phyloP scores from a whole-genome alignment of 2,113 vertebrate species.

The Dinomys branickii region DNA sequence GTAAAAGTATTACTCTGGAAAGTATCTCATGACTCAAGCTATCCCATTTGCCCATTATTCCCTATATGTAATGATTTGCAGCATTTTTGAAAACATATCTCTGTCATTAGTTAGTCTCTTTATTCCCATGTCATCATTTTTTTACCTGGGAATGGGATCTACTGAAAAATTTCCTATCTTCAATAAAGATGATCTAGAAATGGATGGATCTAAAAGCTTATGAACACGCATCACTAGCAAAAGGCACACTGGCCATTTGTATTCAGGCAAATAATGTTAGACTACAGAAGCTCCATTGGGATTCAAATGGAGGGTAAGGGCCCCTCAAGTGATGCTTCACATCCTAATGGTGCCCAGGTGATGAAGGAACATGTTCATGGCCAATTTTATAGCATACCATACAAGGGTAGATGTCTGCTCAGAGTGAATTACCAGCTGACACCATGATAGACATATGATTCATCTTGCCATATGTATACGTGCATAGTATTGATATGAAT shows the following conservation, averaged over 20 bases:
- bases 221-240: neutral
- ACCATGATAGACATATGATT: too few relatives aligned
- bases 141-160: neutral
- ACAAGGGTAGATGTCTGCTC: neutral
- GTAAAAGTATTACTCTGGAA: neutral
- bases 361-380: neutral
- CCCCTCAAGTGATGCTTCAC: neutral
- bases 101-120: too few relatives aligned
- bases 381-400: neutral
- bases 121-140: neutral
- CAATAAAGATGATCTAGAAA: neutral
- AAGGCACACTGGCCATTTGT: neutral
- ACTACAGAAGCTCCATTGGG: neutral
- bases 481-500: too few relatives aligned
- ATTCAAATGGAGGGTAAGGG: neutral
- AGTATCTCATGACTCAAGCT: neutral
- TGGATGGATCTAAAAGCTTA: neutral
- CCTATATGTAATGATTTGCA: neutral
- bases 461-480: neutral
- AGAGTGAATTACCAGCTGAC: neutral
- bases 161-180: too few relatives aligned
- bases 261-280: neutral
- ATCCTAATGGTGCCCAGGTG: too few relatives aligned
- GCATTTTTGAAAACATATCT: neutral
- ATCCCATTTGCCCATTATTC: neutral